phyloP scores from a whole-genome alignment of 1,140 invertebrate species.

The Orchestia grillus region DNA sequence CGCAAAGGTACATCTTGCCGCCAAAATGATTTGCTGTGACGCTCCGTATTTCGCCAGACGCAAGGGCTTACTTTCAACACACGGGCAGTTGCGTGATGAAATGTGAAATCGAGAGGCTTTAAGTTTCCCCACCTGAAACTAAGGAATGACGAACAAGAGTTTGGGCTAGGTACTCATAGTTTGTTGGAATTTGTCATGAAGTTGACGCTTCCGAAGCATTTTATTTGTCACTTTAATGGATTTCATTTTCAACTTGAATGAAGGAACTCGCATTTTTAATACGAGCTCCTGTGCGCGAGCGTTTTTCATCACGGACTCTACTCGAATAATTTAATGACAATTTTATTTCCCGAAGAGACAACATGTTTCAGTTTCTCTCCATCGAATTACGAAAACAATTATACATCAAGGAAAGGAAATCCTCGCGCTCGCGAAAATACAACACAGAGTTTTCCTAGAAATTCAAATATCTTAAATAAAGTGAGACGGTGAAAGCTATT shows the following conservation, averaged over 20 bases:
- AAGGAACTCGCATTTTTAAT: background rate
- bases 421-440: background rate
- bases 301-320: background rate
- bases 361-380: background rate
- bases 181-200: background rate
- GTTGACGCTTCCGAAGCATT: background rate
- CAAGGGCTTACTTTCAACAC: too few species aligned
- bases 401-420: background rate
- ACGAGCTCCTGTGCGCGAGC: background rate
- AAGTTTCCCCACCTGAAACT: too few species aligned
- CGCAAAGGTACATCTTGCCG: too few species aligned
- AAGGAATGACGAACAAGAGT: too few species aligned
- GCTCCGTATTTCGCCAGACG: too few species aligned
- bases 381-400: background rate
- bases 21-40: too few species aligned
- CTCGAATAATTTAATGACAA: background rate
- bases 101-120: too few species aligned
- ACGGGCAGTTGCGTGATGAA: too few species aligned
- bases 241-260: background rate
- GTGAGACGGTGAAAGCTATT: background rate
- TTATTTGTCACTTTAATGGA: background rate
- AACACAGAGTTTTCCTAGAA: background rate
- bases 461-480: background rate
- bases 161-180: too few species aligned
- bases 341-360: background rate